Percentiles rank a stretch among this genome's conserved stretches.
phyloP scores from a whole-genome alignment of 1,140 invertebrate species.

The Ctenoplectra terminalis region DNA sequence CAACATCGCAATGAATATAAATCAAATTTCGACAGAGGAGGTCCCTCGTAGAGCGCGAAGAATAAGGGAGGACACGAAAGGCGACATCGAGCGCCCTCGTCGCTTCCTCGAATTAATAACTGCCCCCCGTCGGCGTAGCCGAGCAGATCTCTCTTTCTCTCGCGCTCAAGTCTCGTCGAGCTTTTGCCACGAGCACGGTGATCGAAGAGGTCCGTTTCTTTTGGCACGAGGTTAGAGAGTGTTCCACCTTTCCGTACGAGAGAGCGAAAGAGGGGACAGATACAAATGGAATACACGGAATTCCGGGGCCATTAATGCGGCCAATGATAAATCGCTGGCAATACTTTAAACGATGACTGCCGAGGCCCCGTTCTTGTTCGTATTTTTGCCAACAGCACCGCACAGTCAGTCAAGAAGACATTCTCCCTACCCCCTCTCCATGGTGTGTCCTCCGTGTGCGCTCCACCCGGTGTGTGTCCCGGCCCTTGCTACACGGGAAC shows the following conservation, averaged over 20 bases:
- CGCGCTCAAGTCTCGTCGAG: slow-evolving; percentile 7
- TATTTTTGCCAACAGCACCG: slow-evolving; percentile 71
- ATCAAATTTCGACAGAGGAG: slow-evolving; percentile 35
- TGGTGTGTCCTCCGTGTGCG: slow-evolving; percentile 1
- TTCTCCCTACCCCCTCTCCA: neutral
- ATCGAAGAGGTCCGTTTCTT: slow-evolving; percentile 71
- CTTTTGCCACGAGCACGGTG: slow-evolving; percentile 41
- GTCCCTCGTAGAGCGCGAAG: neutral
- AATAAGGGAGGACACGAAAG: slow-evolving; percentile 6
- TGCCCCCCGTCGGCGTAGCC: neutral
- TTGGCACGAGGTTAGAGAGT: slow-evolving; percentile 68
- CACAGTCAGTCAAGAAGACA: slow-evolving; percentile 67
- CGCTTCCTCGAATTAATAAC: slow-evolving; percentile 66
- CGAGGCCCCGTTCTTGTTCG: slow-evolving; percentile 73
- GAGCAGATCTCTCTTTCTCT: slow-evolving; percentile 4
- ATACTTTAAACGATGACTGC: slow-evolving; percentile 80
- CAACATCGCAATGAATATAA: slow-evolving; percentile 23
- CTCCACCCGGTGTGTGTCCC: slow-evolving; percentile 28
- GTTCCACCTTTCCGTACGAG: slow-evolving; percentile 49
- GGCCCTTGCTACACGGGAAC: neutral
- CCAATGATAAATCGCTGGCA: slow-evolving; percentile 78
- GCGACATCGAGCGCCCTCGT: slow-evolving; percentile 32
- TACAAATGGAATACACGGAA: slow-evolving; percentile 80
- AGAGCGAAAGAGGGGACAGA: slow-evolving; percentile 66
- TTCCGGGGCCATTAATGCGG: slow-evolving; percentile 77